Base-by-base conservation (phyloP, 2,797 vertebrate genomes). In the Sebastes trivittatus region DNA sequence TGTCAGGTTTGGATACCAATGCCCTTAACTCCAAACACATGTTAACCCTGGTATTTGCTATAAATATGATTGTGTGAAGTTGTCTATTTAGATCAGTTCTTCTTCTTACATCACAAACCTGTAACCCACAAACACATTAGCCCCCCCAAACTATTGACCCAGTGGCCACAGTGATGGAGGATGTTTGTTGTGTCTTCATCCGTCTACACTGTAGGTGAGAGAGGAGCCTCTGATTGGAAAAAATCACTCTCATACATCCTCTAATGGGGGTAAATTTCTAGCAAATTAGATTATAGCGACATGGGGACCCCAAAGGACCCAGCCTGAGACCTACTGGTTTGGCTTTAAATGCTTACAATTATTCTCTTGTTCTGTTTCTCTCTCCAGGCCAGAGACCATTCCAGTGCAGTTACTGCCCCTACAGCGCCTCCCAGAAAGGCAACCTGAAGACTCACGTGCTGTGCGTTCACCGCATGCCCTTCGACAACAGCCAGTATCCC, bases 391-490 rank as follows among this genome's bases (percentile, higher is more conserved):
- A 95, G 88, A 95, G 95, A 94, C 96, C 97, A 18, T 99, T 98
- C 95, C 96, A 96, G 91, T 98, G 98, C 94, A 95, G 96, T 80
- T 98, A 97, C 94, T 99, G 97, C 81, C 96, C 96, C 2, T 98
- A 98, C 95, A 97, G 97, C 83, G 97, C 97, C 94, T 98, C 98
- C 64, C 98, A 99, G 95, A 99, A 99, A 93, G 98, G 97, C 77
- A 99, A 99, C 88, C 94, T 99, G 94, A 99, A 99, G 96, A 98
- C 97, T 72, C 97, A 98, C 0, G 97, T 98, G 69, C 95, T 98
- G 78, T 98, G 97, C 9, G 97, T 99, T 80, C 98, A 99, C 93
- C 97, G 97, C 80, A 97, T 97, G 97, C 97, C 98, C 92, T 99
- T 98, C n/a, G 97, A 99, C 96, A 98, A 98, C 95, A 98, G 96